Base-by-base conservation (phyloP, 2,797 vertebrate species). In the Galaxias olidus region DNA sequence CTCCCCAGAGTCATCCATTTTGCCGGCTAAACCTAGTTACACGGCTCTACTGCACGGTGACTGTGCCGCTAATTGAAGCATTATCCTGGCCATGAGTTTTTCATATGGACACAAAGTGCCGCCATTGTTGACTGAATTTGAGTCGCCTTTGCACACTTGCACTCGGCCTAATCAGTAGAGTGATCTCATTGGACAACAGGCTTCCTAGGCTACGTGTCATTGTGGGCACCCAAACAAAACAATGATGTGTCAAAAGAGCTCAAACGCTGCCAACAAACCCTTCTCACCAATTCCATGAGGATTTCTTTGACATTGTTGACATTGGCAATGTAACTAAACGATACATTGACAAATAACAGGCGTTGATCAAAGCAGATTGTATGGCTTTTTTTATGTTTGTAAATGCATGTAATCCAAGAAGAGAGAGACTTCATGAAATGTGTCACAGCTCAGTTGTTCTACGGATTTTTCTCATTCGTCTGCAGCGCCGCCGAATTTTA, bases 241-340 rank as follows among this genome's bases (percentile, higher is more conserved):
- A 13, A 15, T 74, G 43, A 57, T 58, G 64, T 61, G 74, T 76
- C 68, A 59, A 63, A 74, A 65, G 66, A 73, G 53, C n/a, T n/a
- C 18, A 56, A 19, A 9, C 15, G 17, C 41, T 43, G 60, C 66
- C 68, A 75, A 56, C 54, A 69, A 49, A 42, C 56, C 17, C 12
- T 49, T 54, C 20, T 55, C 61, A 18, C 51, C 51, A 62, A 13
- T 65, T 17, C 61, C 61, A 70, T 69, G 61, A 68, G 40, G 55
- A 52, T 69, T n/a, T 30, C 52, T 62, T 52, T 48, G 18, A 30
- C 56, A 20, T 9, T 49, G 53, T 41, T 59, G 20, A 66, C 49
- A 7, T 45, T 5, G 17, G 12, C 10, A n/a, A 5, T 57, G 15
- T 8, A 7, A 10, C 9, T 65, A 68, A 41, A 68, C 61, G 65